Base-by-base conservation (phyloP, 2,888 invertebrate genomes). In the Scaptomyza caliginosa region DNA sequence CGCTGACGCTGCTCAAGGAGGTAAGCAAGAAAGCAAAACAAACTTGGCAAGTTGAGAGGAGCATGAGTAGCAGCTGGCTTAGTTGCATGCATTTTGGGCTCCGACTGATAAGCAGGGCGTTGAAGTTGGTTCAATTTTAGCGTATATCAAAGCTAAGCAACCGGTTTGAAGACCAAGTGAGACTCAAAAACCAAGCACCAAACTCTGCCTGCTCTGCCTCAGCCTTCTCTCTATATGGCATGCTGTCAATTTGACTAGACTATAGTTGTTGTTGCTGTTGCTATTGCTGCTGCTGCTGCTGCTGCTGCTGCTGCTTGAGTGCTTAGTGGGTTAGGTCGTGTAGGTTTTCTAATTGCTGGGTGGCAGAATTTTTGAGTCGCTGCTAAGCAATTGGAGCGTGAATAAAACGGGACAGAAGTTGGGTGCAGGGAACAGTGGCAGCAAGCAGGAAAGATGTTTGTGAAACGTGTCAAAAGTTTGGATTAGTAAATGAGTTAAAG, bases 291-390 rank as follows among this genome's bases (percentile, higher is more conserved):
- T 46, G 42, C 13, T 46, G 60, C 2, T 39, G 68, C n/a, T 55
- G 69, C 7, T 52, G 65, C 10, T 52, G 68, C 30, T 63, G 72
- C 40, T 69, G 70, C 60, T 69, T 74, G 72, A 73, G 75, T 65
- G 51, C 75, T 75, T 77, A 83, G 86, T 81, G 86, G 81, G 84
- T 77, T 86, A 81, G 86, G 81, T 81, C 84, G 84, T 80, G 86
- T 86, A 74, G 86, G 84, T 77, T 67, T 69, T 72, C 86, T 81
- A 81, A 81, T 81, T 81, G 86, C 84, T 80, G 84, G 80, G 84
- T 86, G 86, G 86, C 80, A 49, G 60, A 83, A 76, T 65, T 85
- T 78, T 70, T 75, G 77, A 85, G 64, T 65, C 86, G 74, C 76
- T 82, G 64, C 26, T 46, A 42, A 74, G 70, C 80, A 80, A 85